Base-by-base conservation (phyloP, 2,888 invertebrate genomes). In the Sinodicranocentrus sp. region DNA sequence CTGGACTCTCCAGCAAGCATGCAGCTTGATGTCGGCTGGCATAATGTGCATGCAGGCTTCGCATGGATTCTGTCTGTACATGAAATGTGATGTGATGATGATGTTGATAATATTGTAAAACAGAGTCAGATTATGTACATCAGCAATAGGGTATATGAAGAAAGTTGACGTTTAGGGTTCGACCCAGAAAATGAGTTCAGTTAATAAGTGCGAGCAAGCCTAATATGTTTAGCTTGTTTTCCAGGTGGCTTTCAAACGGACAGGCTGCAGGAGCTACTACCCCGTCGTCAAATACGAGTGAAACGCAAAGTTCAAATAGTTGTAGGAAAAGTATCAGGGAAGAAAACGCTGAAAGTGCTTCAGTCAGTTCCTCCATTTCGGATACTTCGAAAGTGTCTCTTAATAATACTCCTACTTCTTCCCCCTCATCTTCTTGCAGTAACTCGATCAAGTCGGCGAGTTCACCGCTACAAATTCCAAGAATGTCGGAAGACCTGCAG, bases 181-280 rank as follows among this genome's bases (percentile, higher is more conserved):
- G 52, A 70, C 39, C 0, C 15, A 6, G 71, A 65, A 83, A 65
- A 70, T 63, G 76, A 52, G 57, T 33, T 83, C 63, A 83, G 82
- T 83, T 77, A 59, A 83, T 54, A 83, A 77, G 65, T 63, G 76
- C 43, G 72, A n/a, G 65, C 85, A 85, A 71, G 82, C 85, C 82
- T 85, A 82, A 85, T 82, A 85, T 86, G 87, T 87, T 85, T 85
- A 82, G 85, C 82, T 83, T 86, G 80, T 87, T 87, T 82, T 88
- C 85, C 84, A 88, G 88, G 88, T 88, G 88, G 88, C 84, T 88
- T 84, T 76, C 80, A 17, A 87, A 86, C 83, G 80, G 72, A 73
- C 70, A 84, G 67, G 72, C 87, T 75, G 70, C 85, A 44, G 87
- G 63, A 71, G 71, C 70, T 71, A 48, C 63, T n/a, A 39, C 79